Evolutionary conservation across 2,113 vertebrate genomes (phyloP), one percentile per base, ranked within the genome.

Genomic region (Carollia perspicillata): DNA sequence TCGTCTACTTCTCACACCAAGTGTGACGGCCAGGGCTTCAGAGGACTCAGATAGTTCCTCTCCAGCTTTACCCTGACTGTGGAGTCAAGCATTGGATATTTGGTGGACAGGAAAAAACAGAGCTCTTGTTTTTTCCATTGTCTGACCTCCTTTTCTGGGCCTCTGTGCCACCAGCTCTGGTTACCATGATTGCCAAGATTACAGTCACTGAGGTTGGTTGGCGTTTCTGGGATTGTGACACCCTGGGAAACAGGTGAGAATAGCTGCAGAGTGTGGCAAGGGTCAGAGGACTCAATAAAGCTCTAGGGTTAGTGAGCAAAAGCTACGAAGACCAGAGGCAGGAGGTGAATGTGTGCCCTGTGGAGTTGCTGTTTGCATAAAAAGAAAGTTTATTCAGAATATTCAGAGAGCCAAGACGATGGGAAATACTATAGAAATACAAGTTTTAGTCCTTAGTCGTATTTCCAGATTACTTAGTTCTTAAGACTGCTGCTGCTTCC

Each of bases 181-280:
- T 83, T 65, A 35, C 65, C 33, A 23, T 0, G 0, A 65, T 63
- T 49, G 35, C 47, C 6, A n/a, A 58, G 74, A 40, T 94, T 65
- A 58, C 51, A 9, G 1, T 84, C 49, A 65, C 26, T 51, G 58
- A 71, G 26, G 30, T 26, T 16, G 30, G n/a, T 51, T 55, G 89
- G 51, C 33, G 37, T 68, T 75, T 87, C 40, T 58, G 60, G 66
- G 51, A 53, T 80, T 80, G 28, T 88, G 89, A 90, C 26, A 28
- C 40, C 44, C 5, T 9, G 8, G 6, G n/a, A n/a, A 68, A 18
- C 42, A 78, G 53, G 77, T 55, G 55, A 85, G 66, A 51, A 40
- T 16, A 47, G 51, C n/a, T 44, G 0, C 1, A 20, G 14, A 55
- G 65, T 81, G 3, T 85, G 88, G 35, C n/a, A 78, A 81, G 72